phyloP scores from a whole-genome alignment of 2,888 invertebrate genomes.

The Poecilus cupreus region DNA sequence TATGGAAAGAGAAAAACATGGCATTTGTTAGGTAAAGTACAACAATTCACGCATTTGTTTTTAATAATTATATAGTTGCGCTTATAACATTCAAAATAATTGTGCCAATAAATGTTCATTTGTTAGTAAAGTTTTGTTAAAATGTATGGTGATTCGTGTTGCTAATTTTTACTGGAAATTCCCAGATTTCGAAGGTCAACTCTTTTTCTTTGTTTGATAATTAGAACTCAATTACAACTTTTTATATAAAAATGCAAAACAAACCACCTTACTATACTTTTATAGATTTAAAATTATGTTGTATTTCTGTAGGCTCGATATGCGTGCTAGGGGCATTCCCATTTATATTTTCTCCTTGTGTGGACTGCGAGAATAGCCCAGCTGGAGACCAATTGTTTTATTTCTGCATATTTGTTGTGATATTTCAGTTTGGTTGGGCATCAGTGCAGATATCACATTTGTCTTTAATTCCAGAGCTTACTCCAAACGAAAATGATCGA shows the following conservation, averaged over 20 bases:
- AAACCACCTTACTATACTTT: not conserved
- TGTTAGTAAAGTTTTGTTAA: not conserved
- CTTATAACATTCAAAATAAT: not conserved
- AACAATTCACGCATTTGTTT: too few species aligned
- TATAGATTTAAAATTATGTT: not conserved
- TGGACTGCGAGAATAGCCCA: conserved; percentile 79
- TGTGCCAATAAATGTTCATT: not conserved
- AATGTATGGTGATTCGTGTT: not conserved
- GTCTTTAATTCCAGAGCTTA: conserved; percentile 89
- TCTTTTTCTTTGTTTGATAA: not conserved
- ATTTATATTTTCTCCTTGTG: conserved; percentile 88
- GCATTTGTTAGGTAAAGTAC: conserved; percentile 88
- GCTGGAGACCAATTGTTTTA: conserved; percentile 84
- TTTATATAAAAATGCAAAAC: not conserved
- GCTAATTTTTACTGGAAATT: not conserved
- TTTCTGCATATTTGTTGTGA: conserved; percentile 84
- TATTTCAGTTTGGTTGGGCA: conserved; percentile 97
- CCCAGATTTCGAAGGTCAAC: not conserved
- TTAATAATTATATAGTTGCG: conserved; percentile 35
- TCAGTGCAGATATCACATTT: conserved; percentile 93
- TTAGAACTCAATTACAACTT: not conserved
- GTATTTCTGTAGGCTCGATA: conserved; percentile 78
- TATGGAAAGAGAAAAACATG: conserved; percentile 91
- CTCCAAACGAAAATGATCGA: conserved; percentile 83
- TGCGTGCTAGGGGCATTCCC: conserved; percentile 88